phyloP scores from a whole-genome alignment of 2,888 invertebrate genomes.

The Falcaria lacertinaria region DNA sequence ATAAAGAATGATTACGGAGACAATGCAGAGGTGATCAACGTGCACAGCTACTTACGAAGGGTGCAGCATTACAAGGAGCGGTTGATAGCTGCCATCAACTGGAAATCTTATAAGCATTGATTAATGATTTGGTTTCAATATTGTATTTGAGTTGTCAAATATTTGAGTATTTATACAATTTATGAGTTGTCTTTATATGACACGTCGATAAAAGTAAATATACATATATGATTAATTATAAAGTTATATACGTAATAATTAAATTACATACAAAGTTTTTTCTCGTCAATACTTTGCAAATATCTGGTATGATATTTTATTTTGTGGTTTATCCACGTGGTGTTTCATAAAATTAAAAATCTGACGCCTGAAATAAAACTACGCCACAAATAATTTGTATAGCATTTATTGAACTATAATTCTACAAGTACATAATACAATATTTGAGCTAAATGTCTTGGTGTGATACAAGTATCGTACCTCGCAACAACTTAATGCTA shows the following conservation, averaged over 20 bases:
- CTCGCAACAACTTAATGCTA: constrained; percentile 41
- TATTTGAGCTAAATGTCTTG: constrained; percentile 66
- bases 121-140: not conserved
- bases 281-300: no score
- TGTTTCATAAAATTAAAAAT: no score
- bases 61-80: constrained; percentile 38
- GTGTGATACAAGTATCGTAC: constrained; percentile 54
- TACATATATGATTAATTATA: no score
- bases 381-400: constrained; percentile 14
- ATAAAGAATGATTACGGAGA: constrained; percentile 57
- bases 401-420: constrained; percentile 47
- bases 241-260: no score
- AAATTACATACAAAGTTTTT: no score
- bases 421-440: constrained; percentile 21
- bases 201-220: no score
- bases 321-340: no score
- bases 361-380: constrained; percentile 4
- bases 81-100: constrained; percentile 50
- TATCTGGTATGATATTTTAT: no score
- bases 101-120: constrained; percentile 42
- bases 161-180: no score
- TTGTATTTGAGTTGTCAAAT: no score
- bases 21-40: constrained; percentile 45
- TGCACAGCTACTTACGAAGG: constrained; percentile 50
- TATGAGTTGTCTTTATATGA: no score